Evolutionary conservation across 2,888 invertebrate genomes (phyloP), one percentile per base, ranked within the genome.

Genomic region (Teinopalpus imperialis): DNA sequence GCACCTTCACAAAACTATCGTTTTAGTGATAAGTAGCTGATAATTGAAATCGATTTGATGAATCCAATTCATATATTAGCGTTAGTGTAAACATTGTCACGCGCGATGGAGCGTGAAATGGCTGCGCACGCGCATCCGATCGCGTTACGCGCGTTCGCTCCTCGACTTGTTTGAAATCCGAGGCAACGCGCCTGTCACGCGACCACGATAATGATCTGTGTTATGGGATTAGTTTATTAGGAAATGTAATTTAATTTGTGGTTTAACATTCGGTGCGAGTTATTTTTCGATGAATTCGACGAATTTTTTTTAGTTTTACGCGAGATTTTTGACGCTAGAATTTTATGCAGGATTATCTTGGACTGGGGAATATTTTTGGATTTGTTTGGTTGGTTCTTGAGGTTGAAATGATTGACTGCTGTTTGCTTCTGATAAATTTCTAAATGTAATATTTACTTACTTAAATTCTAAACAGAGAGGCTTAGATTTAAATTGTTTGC

Each of bases 91-190:
- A 48, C 50, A 44, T 49, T 42, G 50, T 48, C 47, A 44, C 49
- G 48, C 51, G 52, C 54, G 57, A 56, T 56, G 44, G 51, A 52
- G 53, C 63, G 61, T 61, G 60, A 59, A 62, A 60, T 59, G 51
- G 47, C 29, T 32, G 57, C 55, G 54, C 59, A 49, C 55, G 56
- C 56, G 55, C 53, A 43, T 36, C 53, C 35, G 31, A 32, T 18
- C 37, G 26, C 12, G 43, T 49, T 32, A 34, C 43, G 29, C 43
- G 21, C 39, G 34, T 50, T 51, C 48, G 52, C 30, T 47, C 27
- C 40, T 49, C 35, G 43, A 36, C 49, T 43, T 47, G 47, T 48
- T 54, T 39, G 51, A 52, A 45, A 46, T 24, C 34, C 39, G 29
- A 43, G n/a, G 20, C 43, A 46, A 40, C 40, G 37, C 48, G 48